phyloP scores from a whole-genome alignment of 2,797 vertebrate species.

The Alauda arvensis region DNA sequence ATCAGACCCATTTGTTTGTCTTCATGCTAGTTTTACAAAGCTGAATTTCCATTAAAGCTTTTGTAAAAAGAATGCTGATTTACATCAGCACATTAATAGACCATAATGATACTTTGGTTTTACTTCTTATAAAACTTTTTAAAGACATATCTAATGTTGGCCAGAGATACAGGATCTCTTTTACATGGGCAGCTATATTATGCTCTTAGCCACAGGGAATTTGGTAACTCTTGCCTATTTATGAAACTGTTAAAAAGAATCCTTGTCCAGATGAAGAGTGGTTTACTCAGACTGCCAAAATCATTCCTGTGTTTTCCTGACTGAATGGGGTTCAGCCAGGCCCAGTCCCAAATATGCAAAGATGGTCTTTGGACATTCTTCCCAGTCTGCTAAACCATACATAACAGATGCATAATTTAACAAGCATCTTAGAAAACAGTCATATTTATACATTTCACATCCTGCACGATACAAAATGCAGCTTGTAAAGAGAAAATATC shows the following conservation, averaged over 20 bases:
- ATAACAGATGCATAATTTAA: not conserved
- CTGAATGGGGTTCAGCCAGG: not conserved
- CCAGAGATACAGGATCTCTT: not conserved
- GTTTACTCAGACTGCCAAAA: not conserved
- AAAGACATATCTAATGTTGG: not conserved
- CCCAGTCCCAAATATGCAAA: not conserved
- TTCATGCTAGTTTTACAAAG: not conserved
- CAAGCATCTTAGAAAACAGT: not conserved
- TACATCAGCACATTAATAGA: not conserved
- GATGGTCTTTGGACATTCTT: constrained; percentile 16
- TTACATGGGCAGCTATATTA: not conserved
- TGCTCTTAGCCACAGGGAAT: not conserved
- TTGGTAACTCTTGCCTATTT: not conserved
- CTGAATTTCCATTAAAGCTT: not conserved
- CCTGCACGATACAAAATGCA: not conserved
- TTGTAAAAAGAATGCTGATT: not conserved
- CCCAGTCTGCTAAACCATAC: not conserved
- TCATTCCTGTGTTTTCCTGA: not conserved
- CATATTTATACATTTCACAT: not conserved
- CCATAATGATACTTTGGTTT: not conserved
- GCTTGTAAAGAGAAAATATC: not conserved
- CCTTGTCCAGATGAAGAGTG: not conserved
- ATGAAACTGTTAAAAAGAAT: not conserved
- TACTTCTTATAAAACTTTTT: not conserved
- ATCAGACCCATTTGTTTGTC: not conserved